Percentiles rank a stretch among this genome's conserved stretches.
phyloP scores from a whole-genome alignment of 2,113 vertebrate genomes.

The Tiliqua scincoides region DNA sequence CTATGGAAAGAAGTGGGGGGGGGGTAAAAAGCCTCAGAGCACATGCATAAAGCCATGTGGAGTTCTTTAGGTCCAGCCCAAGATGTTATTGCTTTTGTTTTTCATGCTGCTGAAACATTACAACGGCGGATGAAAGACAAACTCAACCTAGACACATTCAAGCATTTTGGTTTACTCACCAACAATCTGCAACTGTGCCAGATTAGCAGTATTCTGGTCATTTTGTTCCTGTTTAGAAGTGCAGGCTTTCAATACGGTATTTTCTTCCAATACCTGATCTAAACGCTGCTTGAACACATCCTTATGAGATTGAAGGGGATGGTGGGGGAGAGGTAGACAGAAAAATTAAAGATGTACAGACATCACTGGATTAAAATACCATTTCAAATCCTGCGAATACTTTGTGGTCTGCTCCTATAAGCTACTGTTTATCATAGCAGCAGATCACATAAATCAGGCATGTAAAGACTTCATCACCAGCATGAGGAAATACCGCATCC shows the following conservation, averaged over 20 bases:
- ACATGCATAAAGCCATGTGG: neutral
- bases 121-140: neutral
- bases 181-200: constrained; percentile 31
- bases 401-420: neutral
- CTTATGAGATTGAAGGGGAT: constrained; percentile 53
- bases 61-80: neutral
- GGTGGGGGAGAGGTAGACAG: too few relatives aligned
- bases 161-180: constrained; percentile 43
- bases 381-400: neutral
- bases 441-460: neutral
- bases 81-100: neutral
- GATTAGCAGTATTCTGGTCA: constrained; percentile 54
- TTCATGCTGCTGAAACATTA: neutral
- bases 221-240: constrained; percentile 75
- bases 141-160: neutral
- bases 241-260: constrained; percentile 77
- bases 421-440: neutral
- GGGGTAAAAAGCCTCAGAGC: neutral
- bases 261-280: constrained; percentile 79
- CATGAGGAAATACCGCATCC: neutral
- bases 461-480: neutral
- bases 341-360: neutral
- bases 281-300: constrained; percentile 74
- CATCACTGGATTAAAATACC: neutral
- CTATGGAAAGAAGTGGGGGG: neutral